Base-by-base conservation (phyloP, 1,140 invertebrate genomes). In the Limonius californicus region DNA sequence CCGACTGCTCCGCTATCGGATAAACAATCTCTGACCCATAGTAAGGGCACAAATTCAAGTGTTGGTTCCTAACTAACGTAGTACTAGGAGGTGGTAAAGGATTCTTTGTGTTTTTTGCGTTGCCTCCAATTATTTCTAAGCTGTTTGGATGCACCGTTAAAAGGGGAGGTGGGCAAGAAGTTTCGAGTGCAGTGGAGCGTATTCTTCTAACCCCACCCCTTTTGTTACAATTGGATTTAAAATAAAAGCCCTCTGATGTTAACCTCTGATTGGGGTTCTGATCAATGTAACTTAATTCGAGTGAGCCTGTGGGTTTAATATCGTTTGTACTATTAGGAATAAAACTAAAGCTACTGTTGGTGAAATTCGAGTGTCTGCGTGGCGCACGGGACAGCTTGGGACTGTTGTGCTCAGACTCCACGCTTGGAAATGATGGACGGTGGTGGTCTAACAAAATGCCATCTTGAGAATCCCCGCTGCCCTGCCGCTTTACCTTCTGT, bases 1-100 rank as follows among this genome's bases (percentile, higher is more conserved):
- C 89, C 15, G 85, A 87, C 72, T 91, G 89, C 78, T 92, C 90
- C 1, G 87, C 89, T 70, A 92, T 92, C 0, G 90, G 88, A 77
- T 91, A 89, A 0, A 91, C 90, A 18, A 90, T 89, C 73, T 90
- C 87, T 35, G 87, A 89, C 47, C 87, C 85, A 70, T 87, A 87
- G 75, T 87, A 88, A 14, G 85, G 84, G 71, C 83, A 87, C 1
- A 87, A 70, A 73, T 85, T 87, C 32, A 87, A 74, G 72, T 87
- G 85, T 21, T 85, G 84, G 62, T 86, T 86, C 2, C 85, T 76
- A 14, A 84, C 84, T 18, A 87, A 73, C 69, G 82, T 82, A 63
- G 85, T 84, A 68, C 85, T 87, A 83, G 71, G 71, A 18, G 85
- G 84, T 63, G 86, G 78, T 11, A 84, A 74, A 12, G 83, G 81